Percentiles rank a stretch among this genome's conserved stretches.
Evolutionary conservation across 2,797 vertebrate genomes (phyloP).

Genomic region (Rhodeus uyekii): DNA sequence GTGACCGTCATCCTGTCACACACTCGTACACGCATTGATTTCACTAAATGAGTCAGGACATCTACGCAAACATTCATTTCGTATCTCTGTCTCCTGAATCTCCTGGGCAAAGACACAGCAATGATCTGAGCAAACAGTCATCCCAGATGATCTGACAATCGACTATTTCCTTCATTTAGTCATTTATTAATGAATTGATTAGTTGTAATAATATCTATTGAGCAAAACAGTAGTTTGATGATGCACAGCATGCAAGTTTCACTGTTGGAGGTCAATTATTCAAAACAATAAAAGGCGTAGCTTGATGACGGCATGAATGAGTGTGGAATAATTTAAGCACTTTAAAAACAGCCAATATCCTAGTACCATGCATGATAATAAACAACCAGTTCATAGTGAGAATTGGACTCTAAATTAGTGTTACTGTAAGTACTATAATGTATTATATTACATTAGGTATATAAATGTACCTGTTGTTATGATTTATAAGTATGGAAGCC

Average conservation of each 20-base stretch:
- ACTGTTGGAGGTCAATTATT: neutral
- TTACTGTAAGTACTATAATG: too few species aligned
- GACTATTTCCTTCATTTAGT: neutral
- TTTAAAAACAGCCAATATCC: too few species aligned
- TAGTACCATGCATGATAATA: too few species aligned
- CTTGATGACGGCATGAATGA: too few species aligned
- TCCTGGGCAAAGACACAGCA: neutral
- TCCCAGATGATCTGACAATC: neutral
- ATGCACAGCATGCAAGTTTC: neutral
- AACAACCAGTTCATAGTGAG: too few species aligned
- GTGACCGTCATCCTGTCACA: neutral
- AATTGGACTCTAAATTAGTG: too few species aligned
- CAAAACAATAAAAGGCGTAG: too few species aligned
- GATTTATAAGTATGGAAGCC: too few species aligned
- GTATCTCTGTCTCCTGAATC: neutral
- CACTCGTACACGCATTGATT: constrained; percentile 9
- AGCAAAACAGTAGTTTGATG: neutral
- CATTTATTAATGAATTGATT: neutral
- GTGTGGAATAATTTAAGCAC: too few species aligned
- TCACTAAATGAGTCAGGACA: neutral
- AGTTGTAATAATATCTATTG: neutral
- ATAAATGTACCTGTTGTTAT: too few species aligned
- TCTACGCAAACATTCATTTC: neutral
- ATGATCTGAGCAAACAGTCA: neutral
- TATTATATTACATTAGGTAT: too few species aligned